A percentile compares a stretch with the other conserved stretches of the same genome.
phyloP scores from a whole-genome alignment of 1,140 invertebrate genomes.

The Panonychus citri region DNA sequence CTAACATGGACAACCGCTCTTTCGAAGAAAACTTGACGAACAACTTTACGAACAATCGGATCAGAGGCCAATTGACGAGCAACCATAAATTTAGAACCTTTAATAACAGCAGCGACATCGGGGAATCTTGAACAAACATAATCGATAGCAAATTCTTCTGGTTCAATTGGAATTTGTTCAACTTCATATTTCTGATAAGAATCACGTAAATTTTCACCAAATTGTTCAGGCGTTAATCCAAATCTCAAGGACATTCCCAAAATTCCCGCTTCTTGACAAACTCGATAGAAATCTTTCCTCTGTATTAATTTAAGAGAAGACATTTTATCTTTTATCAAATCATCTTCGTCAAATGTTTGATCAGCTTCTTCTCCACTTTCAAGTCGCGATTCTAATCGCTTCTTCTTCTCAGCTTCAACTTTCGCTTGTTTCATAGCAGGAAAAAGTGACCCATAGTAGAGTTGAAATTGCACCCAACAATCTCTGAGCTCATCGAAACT shows the following conservation, averaged over 20 bases:
- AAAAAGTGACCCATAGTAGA: constrained; percentile 71
- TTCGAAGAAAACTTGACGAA: constrained; percentile 74
- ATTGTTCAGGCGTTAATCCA: constrained; percentile 82
- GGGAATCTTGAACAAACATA: constrained; percentile 29
- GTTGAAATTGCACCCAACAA: constrained; percentile 69
- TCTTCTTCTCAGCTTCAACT: constrained; percentile 31
- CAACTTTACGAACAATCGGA: constrained; percentile 57
- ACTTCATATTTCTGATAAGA: constrained; percentile 94
- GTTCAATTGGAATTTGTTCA: constrained; percentile 61
- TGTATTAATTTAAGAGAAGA: constrained; percentile 30
- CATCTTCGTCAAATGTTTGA: constrained; percentile 24
- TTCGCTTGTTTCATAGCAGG: constrained; percentile 53
- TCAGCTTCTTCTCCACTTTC: constrained; percentile 8
- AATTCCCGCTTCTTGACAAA: constrained; percentile 62
- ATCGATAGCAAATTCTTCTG: constrained; percentile 47
- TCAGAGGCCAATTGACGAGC: constrained; percentile 77
- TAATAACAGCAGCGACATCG: constrained; percentile 47
- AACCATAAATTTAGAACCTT: constrained; percentile 77
- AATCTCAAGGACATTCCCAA: constrained; percentile 63
- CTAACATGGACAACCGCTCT: constrained; percentile 51
- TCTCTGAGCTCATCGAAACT: constrained; percentile 76
- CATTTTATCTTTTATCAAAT: constrained; percentile 28
- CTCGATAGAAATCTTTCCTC: constrained; percentile 62
- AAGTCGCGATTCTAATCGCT: background rate
- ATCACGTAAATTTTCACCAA: constrained; percentile 85